These are phyloP conservation scores for Pseudopipra pipra DNA, from an alignment of 2,113 vertebrate species.

Conservation along the genomic window DNA sequence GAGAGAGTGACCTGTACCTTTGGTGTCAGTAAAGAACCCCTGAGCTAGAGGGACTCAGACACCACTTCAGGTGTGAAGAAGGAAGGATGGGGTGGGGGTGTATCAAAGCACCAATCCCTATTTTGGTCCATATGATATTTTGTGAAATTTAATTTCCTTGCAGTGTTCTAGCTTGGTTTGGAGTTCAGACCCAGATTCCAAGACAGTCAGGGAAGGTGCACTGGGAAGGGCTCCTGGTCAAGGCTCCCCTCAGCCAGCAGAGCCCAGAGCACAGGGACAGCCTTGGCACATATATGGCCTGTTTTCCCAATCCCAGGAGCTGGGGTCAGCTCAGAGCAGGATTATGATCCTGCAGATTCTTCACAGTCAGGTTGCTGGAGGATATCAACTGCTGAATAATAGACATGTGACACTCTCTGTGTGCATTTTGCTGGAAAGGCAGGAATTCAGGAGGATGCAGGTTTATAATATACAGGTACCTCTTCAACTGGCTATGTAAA, in stretches of 20 bases:
- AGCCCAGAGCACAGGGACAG: not conserved
- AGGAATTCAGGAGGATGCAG: not conserved
- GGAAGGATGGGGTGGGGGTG: accelerated
- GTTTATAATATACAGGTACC: not conserved
- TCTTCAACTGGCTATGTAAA: not conserved
- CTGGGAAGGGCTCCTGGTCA: not conserved
- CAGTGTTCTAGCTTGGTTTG: not conserved
- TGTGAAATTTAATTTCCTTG: not conserved
- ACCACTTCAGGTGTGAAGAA: no score
- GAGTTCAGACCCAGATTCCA: not conserved
- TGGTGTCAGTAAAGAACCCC: not conserved
- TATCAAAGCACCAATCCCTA: not conserved
- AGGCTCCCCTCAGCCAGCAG: not conserved
- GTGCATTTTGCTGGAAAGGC: not conserved
- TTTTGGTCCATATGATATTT: not conserved
- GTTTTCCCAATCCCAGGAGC: not conserved
- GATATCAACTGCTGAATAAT: not conserved
- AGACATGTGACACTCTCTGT: not conserved
- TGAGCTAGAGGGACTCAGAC: not conserved
- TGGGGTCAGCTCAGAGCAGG: not conserved
- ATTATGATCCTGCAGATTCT: not conserved
- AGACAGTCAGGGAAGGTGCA: not conserved
- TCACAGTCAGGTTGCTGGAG: not conserved
- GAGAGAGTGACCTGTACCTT: not conserved
- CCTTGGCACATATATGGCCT: not conserved